A percentile compares a stretch with the other conserved stretches of the same genome.
These are phyloP conservation scores for Gerris buenoi DNA, from an alignment of 1,140 invertebrate genomes.

Conservation along the genomic window DNA sequence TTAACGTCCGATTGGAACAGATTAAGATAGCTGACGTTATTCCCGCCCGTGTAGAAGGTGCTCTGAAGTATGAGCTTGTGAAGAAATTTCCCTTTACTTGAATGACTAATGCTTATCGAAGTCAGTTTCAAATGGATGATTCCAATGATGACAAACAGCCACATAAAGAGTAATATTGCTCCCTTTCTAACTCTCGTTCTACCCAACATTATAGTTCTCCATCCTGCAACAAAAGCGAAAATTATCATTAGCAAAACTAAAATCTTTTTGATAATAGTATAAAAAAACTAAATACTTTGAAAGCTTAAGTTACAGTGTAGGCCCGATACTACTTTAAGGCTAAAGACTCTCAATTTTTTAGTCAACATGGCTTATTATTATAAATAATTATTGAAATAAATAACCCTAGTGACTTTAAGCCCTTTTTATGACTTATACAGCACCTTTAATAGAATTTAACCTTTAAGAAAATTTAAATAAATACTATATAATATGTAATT, in stretches of 20 bases:
- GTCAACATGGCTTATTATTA: too few species aligned
- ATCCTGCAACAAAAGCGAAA: constrained; percentile 4
- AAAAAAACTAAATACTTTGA: too few species aligned
- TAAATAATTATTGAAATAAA: too few species aligned
- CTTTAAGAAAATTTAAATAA: too few species aligned
- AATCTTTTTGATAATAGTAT: not conserved
- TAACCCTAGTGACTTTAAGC: too few species aligned
- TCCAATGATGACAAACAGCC: not conserved
- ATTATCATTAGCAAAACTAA: too few species aligned
- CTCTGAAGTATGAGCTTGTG: not conserved
- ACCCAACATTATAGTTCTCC: not conserved
- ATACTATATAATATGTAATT: too few species aligned
- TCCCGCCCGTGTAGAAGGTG: not conserved
- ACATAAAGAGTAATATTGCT: not conserved
- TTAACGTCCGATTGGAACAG: constrained; percentile 32
- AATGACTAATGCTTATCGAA: not conserved
- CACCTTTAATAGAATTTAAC: too few species aligned
- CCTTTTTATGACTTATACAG: too few species aligned
- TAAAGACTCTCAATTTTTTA: too few species aligned
- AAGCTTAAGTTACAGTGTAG: too few species aligned
- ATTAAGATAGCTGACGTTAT: not conserved
- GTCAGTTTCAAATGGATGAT: not conserved
- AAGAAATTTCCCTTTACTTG: not conserved
- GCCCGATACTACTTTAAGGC: too few species aligned
- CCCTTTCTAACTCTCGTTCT: not conserved